Percentiles rank a stretch among this genome's conserved stretches.
Evolutionary conservation across 2,888 invertebrate genomes (phyloP).

Genomic region (Pristionchus mayeri): DNA sequence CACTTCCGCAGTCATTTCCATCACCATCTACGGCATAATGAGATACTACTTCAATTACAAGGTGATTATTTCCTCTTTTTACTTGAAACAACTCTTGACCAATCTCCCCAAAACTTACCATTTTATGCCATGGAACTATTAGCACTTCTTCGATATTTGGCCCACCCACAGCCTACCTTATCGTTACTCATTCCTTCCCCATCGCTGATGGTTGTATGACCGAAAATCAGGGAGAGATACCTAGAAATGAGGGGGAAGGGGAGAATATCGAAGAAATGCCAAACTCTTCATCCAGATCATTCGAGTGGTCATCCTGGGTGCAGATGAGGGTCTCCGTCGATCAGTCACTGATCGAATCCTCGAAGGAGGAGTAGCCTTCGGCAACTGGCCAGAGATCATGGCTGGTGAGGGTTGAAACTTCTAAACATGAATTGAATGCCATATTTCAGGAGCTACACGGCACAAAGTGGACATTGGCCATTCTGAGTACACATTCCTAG

Average conservation of each 20-base stretch:
- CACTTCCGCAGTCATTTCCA: neutral
- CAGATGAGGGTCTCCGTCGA: neutral
- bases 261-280: too few species aligned
- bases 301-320: neutral
- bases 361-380: neutral
- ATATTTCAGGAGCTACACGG: neutral
- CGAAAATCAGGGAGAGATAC: too few species aligned
- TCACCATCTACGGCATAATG: neutral
- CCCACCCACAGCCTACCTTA: too few species aligned
- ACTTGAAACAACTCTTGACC: too few species aligned
- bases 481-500: neutral
- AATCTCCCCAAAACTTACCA: too few species aligned
- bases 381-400: neutral
- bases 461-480: neutral
- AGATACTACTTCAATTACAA: neutral
- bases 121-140: too few species aligned
- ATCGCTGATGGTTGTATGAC: too few species aligned
- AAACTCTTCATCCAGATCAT: neutral
- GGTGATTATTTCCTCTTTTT: neutral
- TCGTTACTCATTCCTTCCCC: too few species aligned
- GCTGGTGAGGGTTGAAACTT: neutral
- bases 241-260: too few species aligned
- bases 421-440: neutral
- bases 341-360: neutral
- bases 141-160: too few species aligned